A percentile compares a stretch with the other conserved stretches of the same genome.
These are phyloP conservation scores for Plusia festucae DNA, from an alignment of 2,888 invertebrate genomes.

Conservation along the genomic window DNA sequence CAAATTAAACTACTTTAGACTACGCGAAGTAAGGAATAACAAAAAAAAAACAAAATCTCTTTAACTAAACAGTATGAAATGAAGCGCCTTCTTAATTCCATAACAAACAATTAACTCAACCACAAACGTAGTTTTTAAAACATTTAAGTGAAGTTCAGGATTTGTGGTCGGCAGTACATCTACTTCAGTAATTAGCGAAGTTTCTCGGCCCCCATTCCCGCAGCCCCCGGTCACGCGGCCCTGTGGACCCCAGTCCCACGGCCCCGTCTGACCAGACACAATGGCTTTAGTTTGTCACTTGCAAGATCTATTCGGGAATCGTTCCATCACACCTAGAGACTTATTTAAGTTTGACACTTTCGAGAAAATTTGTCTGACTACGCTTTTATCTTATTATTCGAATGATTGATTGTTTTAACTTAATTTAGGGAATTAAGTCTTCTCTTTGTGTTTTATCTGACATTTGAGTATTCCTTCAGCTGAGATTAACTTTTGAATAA, in stretches of 20 bases:
- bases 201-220: slow-evolving; percentile 22
- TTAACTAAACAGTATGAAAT: background rate
- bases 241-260: background rate
- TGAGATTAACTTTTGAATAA: background rate
- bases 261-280: slow-evolving; percentile 15
- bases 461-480: background rate
- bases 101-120: background rate
- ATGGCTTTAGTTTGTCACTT: slow-evolving; percentile 38
- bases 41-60: background rate
- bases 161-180: slow-evolving; percentile 34
- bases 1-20: no score
- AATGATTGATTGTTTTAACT: background rate
- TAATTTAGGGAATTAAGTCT: background rate
- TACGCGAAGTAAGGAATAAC: no score
- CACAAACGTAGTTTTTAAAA: slow-evolving; percentile 2
- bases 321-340: background rate
- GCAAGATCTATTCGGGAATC: slow-evolving; percentile 18
- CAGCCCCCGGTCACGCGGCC: background rate
- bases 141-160: slow-evolving; percentile 22
- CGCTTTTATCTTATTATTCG: background rate
- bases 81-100: background rate
- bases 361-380: slow-evolving; percentile 7
- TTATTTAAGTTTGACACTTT: slow-evolving; percentile 23
- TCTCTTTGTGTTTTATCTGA: background rate
- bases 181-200: slow-evolving; percentile 50